phyloP scores from a whole-genome alignment of 1,140 invertebrate species.

The Idris sp. region DNA sequence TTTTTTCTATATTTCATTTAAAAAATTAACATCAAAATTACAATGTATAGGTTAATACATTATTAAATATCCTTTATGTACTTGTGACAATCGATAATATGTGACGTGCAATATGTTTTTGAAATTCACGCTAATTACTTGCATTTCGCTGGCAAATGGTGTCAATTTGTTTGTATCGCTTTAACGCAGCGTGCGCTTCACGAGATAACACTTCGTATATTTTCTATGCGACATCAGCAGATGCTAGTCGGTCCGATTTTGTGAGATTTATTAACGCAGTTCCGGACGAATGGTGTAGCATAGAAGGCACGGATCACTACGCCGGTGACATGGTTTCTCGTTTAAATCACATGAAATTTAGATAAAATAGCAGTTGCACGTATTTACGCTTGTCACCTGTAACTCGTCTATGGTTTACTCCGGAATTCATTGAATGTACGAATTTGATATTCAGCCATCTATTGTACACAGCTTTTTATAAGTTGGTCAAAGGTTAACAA shows the following conservation, averaged over 20 bases:
- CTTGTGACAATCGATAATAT: conserved; percentile 13
- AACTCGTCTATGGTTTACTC: conserved; percentile 3
- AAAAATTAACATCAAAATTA: conserved; percentile 11
- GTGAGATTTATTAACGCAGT: conserved; percentile 54
- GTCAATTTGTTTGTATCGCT: conserved; percentile 49
- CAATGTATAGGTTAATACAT: too few relatives aligned
- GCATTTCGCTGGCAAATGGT: conserved; percentile 17
- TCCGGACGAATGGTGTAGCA: conserved; percentile 23
- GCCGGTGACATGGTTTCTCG: conserved; percentile 22
- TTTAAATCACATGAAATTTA: conserved; percentile 45
- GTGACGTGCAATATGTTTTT: conserved; percentile 27
- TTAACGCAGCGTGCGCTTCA: conserved; percentile 23
- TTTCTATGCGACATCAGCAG: conserved; percentile 47
- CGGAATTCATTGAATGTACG: conserved; percentile 4
- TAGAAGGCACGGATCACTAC: conserved; percentile 26
- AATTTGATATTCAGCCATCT: conserved; percentile 15
- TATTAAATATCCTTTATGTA: conserved; percentile 4
- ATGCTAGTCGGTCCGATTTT: conserved; percentile 50
- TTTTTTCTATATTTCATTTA: conserved; percentile 25
- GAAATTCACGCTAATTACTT: conserved; percentile 50
- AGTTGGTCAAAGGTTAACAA: too few relatives aligned
- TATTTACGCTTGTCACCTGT: conserved; percentile 20
- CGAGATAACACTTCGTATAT: conserved; percentile 33
- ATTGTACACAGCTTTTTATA: conserved; percentile 9
- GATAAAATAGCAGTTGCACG: conserved; percentile 33